Percentiles rank a stretch among this genome's conserved stretches.
Conservation (phyloP, 1,140 invertebrate genomes). For the Oncopeltus fasciatus region DNA sequence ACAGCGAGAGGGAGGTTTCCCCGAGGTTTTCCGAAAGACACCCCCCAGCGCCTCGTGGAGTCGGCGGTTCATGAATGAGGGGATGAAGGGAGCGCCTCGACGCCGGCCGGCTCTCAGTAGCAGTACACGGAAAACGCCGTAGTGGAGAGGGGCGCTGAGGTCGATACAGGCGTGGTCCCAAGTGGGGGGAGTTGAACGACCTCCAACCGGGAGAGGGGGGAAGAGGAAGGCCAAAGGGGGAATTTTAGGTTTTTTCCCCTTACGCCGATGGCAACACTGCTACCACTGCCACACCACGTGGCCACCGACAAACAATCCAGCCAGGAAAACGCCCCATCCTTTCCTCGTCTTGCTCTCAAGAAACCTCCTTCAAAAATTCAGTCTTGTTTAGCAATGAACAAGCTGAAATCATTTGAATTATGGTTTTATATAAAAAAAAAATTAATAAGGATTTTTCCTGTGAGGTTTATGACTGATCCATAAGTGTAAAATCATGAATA, state of each 20-base stretch:
- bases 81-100: neutral
- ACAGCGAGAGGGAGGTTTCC: constrained; percentile 1
- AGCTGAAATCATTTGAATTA: too few species aligned
- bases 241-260: constrained; percentile 3
- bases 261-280: neutral
- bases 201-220: neutral
- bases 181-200: neutral
- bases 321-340: too few species aligned
- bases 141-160: neutral
- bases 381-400: too few species aligned
- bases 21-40: neutral
- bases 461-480: too few species aligned
- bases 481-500: too few species aligned
- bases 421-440: too few species aligned
- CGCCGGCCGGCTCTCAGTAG: too few species aligned
- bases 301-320: neutral
- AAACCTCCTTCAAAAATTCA: too few species aligned
- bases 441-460: too few species aligned
- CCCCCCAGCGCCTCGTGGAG: too few species aligned
- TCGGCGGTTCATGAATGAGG: neutral
- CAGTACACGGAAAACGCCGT: neutral
- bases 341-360: too few species aligned
- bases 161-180: constrained; percentile 5
- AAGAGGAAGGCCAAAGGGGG: too few species aligned
- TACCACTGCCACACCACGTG: neutral